Conservation (phyloP, 30 jellyfish, hydroid and myxozoan genomes). For the Mastigias papua region DNA sequence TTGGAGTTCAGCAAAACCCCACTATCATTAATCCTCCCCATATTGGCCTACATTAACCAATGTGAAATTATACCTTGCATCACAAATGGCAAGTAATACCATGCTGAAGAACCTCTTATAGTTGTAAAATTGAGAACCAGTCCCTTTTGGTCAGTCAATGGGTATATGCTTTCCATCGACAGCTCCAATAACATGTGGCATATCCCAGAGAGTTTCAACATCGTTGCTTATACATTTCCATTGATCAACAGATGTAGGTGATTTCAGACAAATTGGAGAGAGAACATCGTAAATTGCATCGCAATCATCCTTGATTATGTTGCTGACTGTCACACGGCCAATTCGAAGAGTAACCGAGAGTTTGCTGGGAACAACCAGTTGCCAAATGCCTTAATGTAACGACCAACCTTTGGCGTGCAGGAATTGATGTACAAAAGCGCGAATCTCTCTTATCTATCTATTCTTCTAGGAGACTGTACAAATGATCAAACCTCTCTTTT, state of each 20-base stretch:
- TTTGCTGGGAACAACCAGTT: slow-evolving; percentile 72
- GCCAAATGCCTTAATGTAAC: slow-evolving; percentile 70
- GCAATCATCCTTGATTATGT: slow-evolving; percentile 51
- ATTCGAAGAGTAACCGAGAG: slow-evolving; percentile 64
- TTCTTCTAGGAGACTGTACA: slow-evolving; percentile 18
- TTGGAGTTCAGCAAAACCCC: slow-evolving; percentile 42
- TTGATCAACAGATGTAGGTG: slow-evolving; percentile 61
- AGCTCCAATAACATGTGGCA: slow-evolving; percentile 86
- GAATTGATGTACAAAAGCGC: slow-evolving; percentile 38
- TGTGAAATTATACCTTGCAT: slow-evolving; percentile 64
- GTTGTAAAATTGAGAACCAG: slow-evolving; percentile 47
- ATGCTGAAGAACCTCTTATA: slow-evolving; percentile 60
- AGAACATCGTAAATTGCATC: slow-evolving; percentile 49
- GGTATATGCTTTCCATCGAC: slow-evolving; percentile 85
- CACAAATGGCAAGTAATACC: slow-evolving; percentile 74
- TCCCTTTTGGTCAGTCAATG: slow-evolving; percentile 57
- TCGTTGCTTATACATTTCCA: slow-evolving; percentile 52
- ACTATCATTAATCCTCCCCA: slow-evolving; percentile 65
- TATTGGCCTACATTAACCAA: slow-evolving; percentile 44
- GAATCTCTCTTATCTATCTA: slow-evolving; percentile 25
- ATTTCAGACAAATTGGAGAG: slow-evolving; percentile 34
- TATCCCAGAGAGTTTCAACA: slow-evolving; percentile 50
- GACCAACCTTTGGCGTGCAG: slow-evolving; percentile 57
- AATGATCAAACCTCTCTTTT: slow-evolving; percentile 40
- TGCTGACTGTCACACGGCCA: slow-evolving; percentile 65